Conservation (phyloP, 1,140 invertebrate species). For the Aricia agestis region DNA sequence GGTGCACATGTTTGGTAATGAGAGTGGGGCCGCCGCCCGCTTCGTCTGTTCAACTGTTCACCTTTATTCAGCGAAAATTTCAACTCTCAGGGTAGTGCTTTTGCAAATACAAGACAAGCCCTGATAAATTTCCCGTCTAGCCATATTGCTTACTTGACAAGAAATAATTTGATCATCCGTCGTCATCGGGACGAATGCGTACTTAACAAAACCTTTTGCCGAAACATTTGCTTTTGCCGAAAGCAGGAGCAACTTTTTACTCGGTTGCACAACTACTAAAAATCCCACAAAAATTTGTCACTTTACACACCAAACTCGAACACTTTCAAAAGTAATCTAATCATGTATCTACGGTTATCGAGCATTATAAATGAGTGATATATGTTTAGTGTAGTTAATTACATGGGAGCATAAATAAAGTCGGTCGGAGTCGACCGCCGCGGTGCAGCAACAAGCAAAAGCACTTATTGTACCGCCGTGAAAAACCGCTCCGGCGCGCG, state of each 20-base stretch:
- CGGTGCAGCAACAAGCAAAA: conserved; percentile 70
- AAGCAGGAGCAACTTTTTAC: too few relatives aligned
- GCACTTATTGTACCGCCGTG: conserved; percentile 69
- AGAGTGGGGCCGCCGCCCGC: not conserved
- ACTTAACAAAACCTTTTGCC: too few relatives aligned
- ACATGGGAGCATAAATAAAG: conserved; percentile 70
- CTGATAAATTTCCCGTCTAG: too few relatives aligned
- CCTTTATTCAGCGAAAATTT: not conserved
- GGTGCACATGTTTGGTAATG: not conserved
- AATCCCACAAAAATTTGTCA: too few relatives aligned
- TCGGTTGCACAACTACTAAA: too few relatives aligned
- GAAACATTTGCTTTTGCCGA: too few relatives aligned
- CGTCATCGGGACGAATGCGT: too few relatives aligned
- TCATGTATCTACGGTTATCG: conserved; percentile 3
- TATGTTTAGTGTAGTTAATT: conserved; percentile 70
- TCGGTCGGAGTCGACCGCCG: conserved; percentile 54
- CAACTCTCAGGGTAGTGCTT: too few relatives aligned
- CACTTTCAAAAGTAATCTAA: conserved; percentile 8
- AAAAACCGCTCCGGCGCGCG: conserved; percentile 62
- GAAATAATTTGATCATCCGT: too few relatives aligned
- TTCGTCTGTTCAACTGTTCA: not conserved
- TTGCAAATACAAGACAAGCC: too few relatives aligned
- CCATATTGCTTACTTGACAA: too few relatives aligned
- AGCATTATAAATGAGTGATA: conserved; percentile 62
- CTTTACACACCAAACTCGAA: not conserved